phyloP scores from a whole-genome alignment of 2,113 vertebrate genomes.

The Hyperopisus bebe region DNA sequence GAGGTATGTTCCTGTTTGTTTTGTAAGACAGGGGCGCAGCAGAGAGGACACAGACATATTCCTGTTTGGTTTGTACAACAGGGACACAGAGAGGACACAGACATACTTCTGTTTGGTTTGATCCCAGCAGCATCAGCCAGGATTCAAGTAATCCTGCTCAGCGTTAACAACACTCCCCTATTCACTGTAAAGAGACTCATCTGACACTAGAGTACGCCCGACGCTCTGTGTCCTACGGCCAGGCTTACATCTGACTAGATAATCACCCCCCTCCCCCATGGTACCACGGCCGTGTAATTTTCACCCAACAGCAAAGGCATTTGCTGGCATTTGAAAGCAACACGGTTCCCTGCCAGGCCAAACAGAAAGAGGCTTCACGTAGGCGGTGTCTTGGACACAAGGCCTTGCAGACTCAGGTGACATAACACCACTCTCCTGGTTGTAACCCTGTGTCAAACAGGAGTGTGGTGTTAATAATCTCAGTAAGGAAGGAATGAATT shows the following conservation, averaged over 20 bases:
- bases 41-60: not conserved
- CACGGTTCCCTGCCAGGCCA: not conserved
- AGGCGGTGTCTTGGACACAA: not conserved
- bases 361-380: not conserved
- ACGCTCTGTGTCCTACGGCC: not conserved
- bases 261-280: not conserved
- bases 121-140: not conserved
- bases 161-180: slow-evolving; percentile 9
- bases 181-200: not conserved
- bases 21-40: not conserved
- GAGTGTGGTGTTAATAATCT: not conserved
- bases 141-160: not conserved
- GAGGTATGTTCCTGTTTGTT: not conserved
- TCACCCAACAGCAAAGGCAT: slow-evolving; percentile 10
- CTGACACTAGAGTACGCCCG: not conserved
- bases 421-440: slow-evolving; percentile 20
- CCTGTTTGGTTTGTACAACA: not conserved
- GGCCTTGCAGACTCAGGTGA: not conserved
- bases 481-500: not conserved
- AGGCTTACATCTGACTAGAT: not conserved
- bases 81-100: not conserved
- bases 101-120: not conserved
- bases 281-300: not conserved
- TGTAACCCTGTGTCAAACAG: not conserved
- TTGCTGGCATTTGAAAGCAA: slow-evolving; percentile 10